A percentile compares a stretch with the other conserved stretches of the same genome.
These are phyloP conservation scores for Triplophysa rosa DNA, from an alignment of 2,113 vertebrate species.

Conservation along the genomic window DNA sequence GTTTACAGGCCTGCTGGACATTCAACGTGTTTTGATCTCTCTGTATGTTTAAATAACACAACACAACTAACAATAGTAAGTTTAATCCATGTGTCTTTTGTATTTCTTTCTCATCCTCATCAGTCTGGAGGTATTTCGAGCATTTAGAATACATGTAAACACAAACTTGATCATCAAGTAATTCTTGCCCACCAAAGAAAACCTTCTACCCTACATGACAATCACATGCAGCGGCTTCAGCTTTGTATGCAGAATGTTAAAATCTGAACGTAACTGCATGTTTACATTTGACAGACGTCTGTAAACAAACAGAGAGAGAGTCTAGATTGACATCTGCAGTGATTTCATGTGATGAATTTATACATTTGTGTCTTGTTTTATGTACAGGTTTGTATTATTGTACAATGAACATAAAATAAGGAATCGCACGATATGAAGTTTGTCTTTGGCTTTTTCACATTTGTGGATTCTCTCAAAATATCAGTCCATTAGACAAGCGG, in stretches of 20 bases:
- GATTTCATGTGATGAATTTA: background rate
- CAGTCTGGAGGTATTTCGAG: background rate
- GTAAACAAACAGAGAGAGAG: no score
- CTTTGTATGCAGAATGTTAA: no score
- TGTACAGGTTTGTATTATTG: background rate
- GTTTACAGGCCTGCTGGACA: background rate
- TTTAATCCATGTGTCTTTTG: background rate
- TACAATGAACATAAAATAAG: background rate
- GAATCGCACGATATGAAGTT: background rate
- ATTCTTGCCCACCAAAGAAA: slow-evolving; percentile 10
- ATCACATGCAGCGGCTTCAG: no score
- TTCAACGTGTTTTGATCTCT: background rate
- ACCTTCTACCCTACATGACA: background rate
- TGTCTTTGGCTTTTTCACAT: no score
- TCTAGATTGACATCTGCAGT: background rate
- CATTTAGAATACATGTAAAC: background rate
- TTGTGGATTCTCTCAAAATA: no score
- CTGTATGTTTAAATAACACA: background rate
- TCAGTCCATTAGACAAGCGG: no score
- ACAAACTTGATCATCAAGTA: slow-evolving; percentile 14
- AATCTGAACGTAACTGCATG: no score
- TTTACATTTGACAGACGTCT: no score
- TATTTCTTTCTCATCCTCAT: background rate
- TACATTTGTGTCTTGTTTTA: no score
- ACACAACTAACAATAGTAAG: no score